phyloP scores from a whole-genome alignment of 2,888 invertebrate genomes.

The Tetragnatha montana region DNA sequence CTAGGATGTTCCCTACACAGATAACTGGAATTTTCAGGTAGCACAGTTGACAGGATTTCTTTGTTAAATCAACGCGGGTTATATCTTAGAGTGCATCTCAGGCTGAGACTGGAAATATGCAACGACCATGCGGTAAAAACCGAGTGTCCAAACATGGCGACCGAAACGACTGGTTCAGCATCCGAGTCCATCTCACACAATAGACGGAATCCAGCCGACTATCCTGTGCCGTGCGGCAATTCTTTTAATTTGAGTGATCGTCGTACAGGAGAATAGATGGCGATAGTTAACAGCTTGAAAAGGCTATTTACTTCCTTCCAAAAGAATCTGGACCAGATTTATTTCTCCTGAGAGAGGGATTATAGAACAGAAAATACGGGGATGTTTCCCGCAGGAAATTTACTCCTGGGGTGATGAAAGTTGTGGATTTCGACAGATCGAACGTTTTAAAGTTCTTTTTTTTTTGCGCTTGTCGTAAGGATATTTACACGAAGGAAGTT shows the following conservation, averaged over 20 bases:
- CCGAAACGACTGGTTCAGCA: neutral
- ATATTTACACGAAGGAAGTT: neutral
- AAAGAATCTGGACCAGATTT: neutral
- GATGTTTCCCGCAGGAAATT: neutral
- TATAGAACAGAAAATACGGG: neutral
- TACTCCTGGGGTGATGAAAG: neutral
- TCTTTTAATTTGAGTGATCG: neutral
- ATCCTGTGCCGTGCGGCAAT: neutral
- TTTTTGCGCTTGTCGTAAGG: neutral
- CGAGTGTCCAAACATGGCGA: neutral
- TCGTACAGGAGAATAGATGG: neutral
- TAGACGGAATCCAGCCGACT: neutral
- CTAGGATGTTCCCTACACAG: too few species aligned
- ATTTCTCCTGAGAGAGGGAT: neutral
- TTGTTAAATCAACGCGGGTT: too few species aligned
- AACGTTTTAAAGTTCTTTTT: neutral
- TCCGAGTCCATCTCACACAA: neutral
- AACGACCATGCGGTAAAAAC: too few species aligned
- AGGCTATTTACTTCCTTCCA: neutral
- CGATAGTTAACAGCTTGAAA: conserved; percentile 1
- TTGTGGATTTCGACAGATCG: neutral
- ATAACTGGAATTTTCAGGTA: too few species aligned
- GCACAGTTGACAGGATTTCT: too few species aligned
- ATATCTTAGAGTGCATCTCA: too few species aligned
- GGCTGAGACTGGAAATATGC: too few species aligned